These are phyloP conservation scores for Phyllotreta striolata DNA, from an alignment of 2,888 invertebrate genomes.

Conservation along the genomic window DNA sequence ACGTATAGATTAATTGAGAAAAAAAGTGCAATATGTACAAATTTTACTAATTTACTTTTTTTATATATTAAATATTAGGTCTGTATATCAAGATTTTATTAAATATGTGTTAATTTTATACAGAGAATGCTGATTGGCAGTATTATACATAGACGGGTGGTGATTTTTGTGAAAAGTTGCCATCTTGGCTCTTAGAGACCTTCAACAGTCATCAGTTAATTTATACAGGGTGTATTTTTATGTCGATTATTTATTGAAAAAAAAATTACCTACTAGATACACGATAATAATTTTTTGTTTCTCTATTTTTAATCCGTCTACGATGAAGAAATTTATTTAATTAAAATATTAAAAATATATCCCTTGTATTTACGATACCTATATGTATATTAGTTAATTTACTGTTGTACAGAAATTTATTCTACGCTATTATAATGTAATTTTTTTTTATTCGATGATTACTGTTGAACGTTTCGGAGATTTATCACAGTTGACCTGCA, in stretches of 20 bases:
- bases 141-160: conserved; percentile 52
- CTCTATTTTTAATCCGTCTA: not conserved
- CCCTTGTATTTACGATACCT: conserved; percentile 44
- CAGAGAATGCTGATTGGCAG: conserved; percentile 61
- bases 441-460: conserved; percentile 47
- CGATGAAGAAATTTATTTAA: conserved; percentile 3
- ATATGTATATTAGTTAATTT: conserved; percentile 47
- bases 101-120: conserved; percentile 60
- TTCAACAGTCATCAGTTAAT: conserved; percentile 48
- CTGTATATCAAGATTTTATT: conserved; percentile 59
- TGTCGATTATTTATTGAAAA: too few relatives aligned
- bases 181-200: conserved; percentile 41
- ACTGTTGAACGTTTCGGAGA: conserved; percentile 48
- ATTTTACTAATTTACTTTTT: conserved; percentile 67
- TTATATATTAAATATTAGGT: conserved; percentile 57
- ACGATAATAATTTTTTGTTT: not conserved
- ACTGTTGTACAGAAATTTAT: conserved; percentile 53
- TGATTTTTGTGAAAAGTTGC: conserved; percentile 24
- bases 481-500: conserved; percentile 57
- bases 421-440: conserved; percentile 38
- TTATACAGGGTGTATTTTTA: conserved; percentile 19
- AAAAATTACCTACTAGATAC: not conserved
- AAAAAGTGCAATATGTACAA: conserved; percentile 78
- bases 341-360: conserved; percentile 12
- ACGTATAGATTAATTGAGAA: conserved; percentile 53